These are phyloP conservation scores for Thalassarche chlororhynchos DNA, from an alignment of 2,113 vertebrate genomes.

Conservation along the genomic window DNA sequence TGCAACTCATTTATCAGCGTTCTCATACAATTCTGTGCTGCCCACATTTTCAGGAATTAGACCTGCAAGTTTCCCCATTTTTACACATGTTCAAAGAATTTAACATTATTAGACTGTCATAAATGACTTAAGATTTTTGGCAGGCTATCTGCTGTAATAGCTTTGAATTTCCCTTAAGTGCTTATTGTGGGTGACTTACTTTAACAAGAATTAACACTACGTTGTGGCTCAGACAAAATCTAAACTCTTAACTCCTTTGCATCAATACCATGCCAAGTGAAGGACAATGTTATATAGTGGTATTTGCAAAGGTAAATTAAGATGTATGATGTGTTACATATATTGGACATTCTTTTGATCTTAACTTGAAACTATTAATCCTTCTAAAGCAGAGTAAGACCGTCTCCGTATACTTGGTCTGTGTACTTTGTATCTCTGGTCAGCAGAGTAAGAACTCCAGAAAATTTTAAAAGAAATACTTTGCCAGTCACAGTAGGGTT, in stretches of 20 bases:
- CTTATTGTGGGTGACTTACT: conserved; percentile 44
- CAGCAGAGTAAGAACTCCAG: background rate
- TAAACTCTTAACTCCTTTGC: conserved; percentile 7
- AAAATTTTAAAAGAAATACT: background rate
- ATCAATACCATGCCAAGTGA: background rate
- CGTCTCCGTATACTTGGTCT: background rate
- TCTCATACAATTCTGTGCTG: background rate
- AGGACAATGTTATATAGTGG: background rate
- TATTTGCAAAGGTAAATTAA: background rate
- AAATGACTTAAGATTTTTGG: conserved; percentile 60
- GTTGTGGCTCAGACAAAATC: background rate
- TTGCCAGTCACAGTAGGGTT: background rate
- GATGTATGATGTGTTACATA: background rate
- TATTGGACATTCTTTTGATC: background rate
- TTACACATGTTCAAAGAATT: conserved; percentile 51
- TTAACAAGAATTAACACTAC: conserved; percentile 46
- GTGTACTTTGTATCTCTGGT: background rate
- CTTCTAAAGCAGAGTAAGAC: background rate
- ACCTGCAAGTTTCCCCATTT: conserved; percentile 31
- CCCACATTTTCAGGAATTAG: conserved; percentile 50
- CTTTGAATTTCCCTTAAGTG: conserved; percentile 59
- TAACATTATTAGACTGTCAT: conserved; percentile 60
- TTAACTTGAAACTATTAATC: background rate
- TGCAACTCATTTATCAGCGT: background rate
- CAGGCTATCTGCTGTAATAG: conserved; percentile 51